These are phyloP conservation scores for Orchesella flavescens DNA, from an alignment of 2,888 invertebrate genomes.

Conservation along the genomic window DNA sequence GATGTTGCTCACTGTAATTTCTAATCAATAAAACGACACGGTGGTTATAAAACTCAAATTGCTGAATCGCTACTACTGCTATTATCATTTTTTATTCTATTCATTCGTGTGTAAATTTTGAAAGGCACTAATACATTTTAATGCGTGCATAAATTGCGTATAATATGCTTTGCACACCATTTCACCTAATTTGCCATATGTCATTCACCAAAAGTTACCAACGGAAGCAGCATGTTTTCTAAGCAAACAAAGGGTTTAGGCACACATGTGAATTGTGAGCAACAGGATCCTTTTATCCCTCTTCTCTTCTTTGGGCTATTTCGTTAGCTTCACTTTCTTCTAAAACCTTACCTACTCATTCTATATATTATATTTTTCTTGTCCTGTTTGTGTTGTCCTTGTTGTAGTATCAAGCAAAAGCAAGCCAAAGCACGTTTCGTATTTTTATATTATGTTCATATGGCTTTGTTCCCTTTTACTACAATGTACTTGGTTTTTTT, in stretches of 20 bases:
- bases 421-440: background rate
- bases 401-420: no score
- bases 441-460: background rate
- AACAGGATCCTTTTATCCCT: background rate
- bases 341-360: no score
- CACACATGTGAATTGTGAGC: background rate
- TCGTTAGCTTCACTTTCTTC: no score
- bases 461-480: background rate
- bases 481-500: background rate
- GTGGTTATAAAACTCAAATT: no score
- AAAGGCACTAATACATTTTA: no score
- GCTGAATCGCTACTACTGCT: no score
- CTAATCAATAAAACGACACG: constrained; percentile 3
- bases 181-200: background rate
- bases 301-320: no score
- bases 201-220: background rate
- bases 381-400: background rate
- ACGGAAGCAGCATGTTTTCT: background rate
- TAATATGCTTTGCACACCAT: no score
- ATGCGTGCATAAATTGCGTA: no score
- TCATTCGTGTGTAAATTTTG: no score
- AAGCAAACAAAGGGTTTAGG: no score
- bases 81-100: no score
- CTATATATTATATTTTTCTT: background rate
- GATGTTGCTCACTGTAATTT: background rate